Base-by-base conservation (phyloP, 92 coral and sea anemone species). In the Zoanthus gigantus region DNA sequence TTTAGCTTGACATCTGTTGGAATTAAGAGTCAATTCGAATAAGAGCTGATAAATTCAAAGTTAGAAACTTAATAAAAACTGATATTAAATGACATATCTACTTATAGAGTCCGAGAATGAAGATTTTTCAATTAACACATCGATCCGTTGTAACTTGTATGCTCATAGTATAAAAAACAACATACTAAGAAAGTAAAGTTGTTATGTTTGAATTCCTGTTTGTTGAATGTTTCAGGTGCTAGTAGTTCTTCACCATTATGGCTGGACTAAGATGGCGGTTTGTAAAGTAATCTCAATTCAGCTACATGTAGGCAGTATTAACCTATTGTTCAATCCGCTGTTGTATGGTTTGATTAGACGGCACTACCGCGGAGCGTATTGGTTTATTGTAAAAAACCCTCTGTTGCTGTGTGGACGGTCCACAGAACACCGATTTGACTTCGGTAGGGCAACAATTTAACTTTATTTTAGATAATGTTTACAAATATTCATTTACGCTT, bases 331-430 rank as follows among this genome's bases (percentile, higher is more conserved):
- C 88, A 92, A 92, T 52, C 94, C 94, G 66, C 42, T 92, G 69
- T 42, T 86, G 60, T 66, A 92, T 57, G 94, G 90, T 46, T 75
- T 92, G 57, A 89, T 92, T 72, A 79, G 94, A 79, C 89, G 89
- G 30, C 94, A 92, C 63, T 92, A 92, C 68, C 73, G 94, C 42
- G 84, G 88, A 15, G 92, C 94, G 37, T 92, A 85, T 50, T 90
- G 90, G 92, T 92, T 89, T 66, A 86, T 92, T 58, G 73, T 92
- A 15, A 72, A 87, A 45, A 92, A 92, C 82, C 94, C 94, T 72
- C 73, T 68, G 82, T 66, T 86, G 47, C 86, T 92, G 57, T 89
- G 94, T 58, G 92, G 86, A 14, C 72, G 34, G 31, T 72, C 84
- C n/a, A 67, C 77, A 17, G 71, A 60, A 74, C 77, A 79, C 23